A percentile compares a stretch with the other conserved stretches of the same genome.
These are phyloP conservation scores for Cryptocheilus praepositus DNA, from an alignment of 2,888 invertebrate species.

Conservation along the genomic window DNA sequence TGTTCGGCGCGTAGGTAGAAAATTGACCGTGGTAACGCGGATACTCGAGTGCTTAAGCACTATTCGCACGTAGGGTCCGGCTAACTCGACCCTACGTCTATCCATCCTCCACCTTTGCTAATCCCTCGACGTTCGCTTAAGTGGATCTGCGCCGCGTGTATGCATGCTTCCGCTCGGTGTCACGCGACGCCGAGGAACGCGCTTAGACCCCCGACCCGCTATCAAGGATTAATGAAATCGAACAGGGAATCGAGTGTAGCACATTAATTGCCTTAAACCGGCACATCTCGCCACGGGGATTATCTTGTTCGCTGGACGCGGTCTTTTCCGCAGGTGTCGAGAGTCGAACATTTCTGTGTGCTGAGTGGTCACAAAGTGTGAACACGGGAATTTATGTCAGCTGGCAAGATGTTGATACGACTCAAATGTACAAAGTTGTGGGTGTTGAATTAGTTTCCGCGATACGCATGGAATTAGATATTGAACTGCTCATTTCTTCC, in stretches of 20 bases:
- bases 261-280: too few species aligned
- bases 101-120: constrained; percentile 35
- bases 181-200: constrained; percentile 16
- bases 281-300: too few species aligned
- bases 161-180: constrained; percentile 38
- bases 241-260: neutral
- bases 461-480: too few species aligned
- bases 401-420: too few species aligned
- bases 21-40: constrained; percentile 27
- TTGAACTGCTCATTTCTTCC: too few species aligned
- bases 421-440: too few species aligned
- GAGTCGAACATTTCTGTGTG: too few species aligned
- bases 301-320: too few species aligned
- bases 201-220: neutral
- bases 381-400: too few species aligned
- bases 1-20: constrained; percentile 19
- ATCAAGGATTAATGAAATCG: neutral
- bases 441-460: too few species aligned
- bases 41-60: constrained; percentile 29
- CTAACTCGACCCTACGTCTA: constrained; percentile 33
- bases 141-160: constrained; percentile 29
- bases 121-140: constrained; percentile 33
- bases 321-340: too few species aligned
- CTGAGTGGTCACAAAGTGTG: too few species aligned
- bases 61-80: constrained; percentile 20